phyloP scores from a whole-genome alignment of 2,797 vertebrate species.

The Megaceryle alcyon region DNA sequence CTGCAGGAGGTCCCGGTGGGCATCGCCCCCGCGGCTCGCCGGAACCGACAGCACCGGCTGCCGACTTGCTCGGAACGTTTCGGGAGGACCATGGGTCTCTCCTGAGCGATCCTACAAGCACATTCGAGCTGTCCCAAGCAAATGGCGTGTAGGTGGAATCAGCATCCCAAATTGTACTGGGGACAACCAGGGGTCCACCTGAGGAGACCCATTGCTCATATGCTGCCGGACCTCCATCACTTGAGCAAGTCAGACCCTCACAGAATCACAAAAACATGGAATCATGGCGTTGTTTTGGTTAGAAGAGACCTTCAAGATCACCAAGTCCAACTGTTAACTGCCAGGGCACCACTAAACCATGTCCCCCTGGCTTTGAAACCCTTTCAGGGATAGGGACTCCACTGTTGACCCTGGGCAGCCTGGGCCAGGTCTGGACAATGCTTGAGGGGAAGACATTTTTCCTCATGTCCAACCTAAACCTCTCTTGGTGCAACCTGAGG shows the following conservation, averaged over 20 bases:
- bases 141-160: neutral
- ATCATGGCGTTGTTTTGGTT: neutral
- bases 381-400: neutral
- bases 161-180: accelerated
- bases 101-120: neutral
- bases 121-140: neutral
- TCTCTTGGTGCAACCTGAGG: neutral
- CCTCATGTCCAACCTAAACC: neutral
- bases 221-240: neutral
- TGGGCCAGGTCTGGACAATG: neutral
- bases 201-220: accelerated
- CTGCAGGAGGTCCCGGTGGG: neutral
- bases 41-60: neutral
- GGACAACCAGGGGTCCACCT: neutral
- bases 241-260: neutral
- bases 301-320: neutral
- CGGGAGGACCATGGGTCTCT: neutral
- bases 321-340: neutral
- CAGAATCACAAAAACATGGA: neutral
- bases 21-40: neutral
- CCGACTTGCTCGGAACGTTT: accelerated
- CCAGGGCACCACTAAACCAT: neutral
- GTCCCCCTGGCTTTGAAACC: neutral
- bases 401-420: neutral
- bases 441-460: neutral